Conservation (phyloP, 1,140 invertebrate genomes). For the Drosophila saltans region DNA sequence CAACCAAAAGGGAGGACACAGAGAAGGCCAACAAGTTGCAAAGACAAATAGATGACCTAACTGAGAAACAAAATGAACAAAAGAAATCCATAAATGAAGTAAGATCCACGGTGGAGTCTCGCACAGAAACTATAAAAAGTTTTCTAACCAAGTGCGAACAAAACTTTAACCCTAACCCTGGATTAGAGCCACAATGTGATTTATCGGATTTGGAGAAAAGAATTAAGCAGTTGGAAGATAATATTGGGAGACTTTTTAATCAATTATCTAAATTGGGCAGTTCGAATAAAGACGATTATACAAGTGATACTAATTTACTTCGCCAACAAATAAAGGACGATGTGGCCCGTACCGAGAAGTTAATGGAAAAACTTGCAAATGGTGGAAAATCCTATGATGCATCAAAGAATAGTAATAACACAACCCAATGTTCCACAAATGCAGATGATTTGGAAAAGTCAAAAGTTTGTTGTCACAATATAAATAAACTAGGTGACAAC, state of each 20-base stretch:
- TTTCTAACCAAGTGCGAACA: conserved; percentile 13
- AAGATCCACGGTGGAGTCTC: neutral
- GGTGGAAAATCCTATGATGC: neutral
- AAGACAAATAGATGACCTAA: conserved; percentile 17
- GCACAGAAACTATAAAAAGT: neutral
- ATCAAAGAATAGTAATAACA: neutral
- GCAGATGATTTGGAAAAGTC: neutral
- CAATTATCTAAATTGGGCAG: neutral
- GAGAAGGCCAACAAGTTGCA: neutral
- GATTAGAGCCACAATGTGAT: neutral
- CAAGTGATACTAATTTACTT: neutral
- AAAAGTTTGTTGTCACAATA: conserved; percentile 16
- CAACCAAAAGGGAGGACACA: neutral
- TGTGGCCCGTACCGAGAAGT: neutral
- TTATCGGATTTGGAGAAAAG: neutral
- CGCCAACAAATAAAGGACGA: conserved; percentile 6
- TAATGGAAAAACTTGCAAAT: neutral
- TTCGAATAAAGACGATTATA: neutral
- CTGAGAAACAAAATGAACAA: conserved; percentile 22
- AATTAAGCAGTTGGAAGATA: neutral
- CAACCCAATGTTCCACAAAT: no score
- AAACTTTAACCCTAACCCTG: neutral
- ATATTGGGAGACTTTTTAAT: neutral
- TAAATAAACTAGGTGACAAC: conserved; percentile 8
- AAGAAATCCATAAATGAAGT: neutral